phyloP scores from a whole-genome alignment of 2,113 vertebrate genomes.

The Alectura lathami region DNA sequence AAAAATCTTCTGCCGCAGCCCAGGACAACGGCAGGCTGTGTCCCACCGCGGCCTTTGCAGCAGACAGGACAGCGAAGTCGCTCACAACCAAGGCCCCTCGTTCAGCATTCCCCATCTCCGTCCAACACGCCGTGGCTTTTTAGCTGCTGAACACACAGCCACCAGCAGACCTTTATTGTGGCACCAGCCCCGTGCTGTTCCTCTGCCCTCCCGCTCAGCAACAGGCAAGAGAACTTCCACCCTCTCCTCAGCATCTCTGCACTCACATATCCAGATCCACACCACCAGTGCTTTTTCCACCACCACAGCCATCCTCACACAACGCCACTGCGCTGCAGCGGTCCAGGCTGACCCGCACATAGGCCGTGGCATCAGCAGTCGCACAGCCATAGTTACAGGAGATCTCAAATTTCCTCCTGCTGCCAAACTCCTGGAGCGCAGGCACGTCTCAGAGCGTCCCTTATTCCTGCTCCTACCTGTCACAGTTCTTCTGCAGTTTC shows the following conservation, averaged over 20 bases:
- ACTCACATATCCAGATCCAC: rapidly evolving
- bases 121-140: neutral
- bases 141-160: neutral
- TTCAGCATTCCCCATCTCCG: neutral
- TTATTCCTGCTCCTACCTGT: neutral
- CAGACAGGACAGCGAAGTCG: neutral
- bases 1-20: neutral
- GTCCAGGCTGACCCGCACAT: neutral
- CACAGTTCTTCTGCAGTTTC: neutral
- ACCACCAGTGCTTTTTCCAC: rapidly evolving
- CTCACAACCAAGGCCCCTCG: neutral
- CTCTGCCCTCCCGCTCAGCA: neutral
- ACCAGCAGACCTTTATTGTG: neutral
- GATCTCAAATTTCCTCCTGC: neutral
- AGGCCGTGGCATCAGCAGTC: neutral
- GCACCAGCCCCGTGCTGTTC: neutral
- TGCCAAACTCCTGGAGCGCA: neutral
- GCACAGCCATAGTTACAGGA: neutral
- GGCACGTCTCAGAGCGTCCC: neutral
- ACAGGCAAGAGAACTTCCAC: neutral
- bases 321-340: neutral
- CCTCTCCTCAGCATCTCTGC: neutral
- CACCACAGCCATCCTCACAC: neutral
- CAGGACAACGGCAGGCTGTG: neutral
- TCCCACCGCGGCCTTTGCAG: neutral